phyloP scores from a whole-genome alignment of 2,797 vertebrate species.

The Ciconia nigra region DNA sequence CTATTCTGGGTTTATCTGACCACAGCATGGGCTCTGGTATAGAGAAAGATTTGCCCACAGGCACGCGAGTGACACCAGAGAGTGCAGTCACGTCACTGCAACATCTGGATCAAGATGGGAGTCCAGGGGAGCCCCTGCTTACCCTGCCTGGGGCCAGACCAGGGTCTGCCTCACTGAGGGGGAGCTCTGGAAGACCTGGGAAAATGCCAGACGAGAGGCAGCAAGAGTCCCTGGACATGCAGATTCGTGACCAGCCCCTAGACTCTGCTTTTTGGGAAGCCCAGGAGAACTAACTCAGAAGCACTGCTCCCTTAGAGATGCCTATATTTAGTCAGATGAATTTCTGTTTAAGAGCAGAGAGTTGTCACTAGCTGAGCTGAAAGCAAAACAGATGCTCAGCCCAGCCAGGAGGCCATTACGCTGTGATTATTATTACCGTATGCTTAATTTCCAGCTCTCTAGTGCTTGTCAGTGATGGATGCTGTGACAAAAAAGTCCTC shows the following conservation, averaged over 20 bases:
- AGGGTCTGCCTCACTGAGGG: background rate
- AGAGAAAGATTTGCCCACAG: background rate
- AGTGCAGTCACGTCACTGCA: background rate
- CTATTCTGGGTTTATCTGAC: background rate
- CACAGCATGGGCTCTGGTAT: background rate
- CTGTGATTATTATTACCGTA: conserved; percentile 33
- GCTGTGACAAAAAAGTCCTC: background rate
- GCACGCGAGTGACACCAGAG: background rate
- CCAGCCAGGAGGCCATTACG: conserved; percentile 5
- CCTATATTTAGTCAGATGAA: background rate
- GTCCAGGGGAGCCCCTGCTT: background rate
- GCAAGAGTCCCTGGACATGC: background rate
- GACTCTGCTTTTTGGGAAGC: background rate
- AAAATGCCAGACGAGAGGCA: background rate
- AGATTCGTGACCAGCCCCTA: background rate
- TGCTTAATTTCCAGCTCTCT: conserved; percentile 28
- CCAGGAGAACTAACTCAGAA: background rate
- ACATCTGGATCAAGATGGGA: background rate
- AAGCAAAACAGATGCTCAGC: conserved; percentile 35
- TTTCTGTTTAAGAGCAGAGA: background rate
- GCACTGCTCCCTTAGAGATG: background rate
- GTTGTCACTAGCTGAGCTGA: background rate
- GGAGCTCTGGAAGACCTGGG: background rate
- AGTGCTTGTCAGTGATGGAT: conserved; percentile 29
- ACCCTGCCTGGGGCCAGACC: background rate